Evolutionary conservation across 2,797 vertebrate species (phyloP), one percentile per base, ranked within the genome.

Genomic region (Fistularia commersonii): DNA sequence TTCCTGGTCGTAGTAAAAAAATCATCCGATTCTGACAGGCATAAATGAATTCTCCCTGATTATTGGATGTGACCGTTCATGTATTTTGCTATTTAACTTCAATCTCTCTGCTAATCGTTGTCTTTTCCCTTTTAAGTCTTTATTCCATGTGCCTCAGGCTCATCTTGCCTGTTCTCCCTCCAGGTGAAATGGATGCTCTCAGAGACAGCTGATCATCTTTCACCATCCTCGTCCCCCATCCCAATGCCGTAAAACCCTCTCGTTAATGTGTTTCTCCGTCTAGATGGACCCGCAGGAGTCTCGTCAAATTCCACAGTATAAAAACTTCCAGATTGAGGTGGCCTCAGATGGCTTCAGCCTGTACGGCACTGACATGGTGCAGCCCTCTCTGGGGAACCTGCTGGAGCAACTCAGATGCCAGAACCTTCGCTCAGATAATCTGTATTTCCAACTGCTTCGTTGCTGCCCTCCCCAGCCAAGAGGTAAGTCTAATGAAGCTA

Each of bases 321-420:
- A 99, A 87, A 98, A 99, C 88, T 99, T 99, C 82, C 96, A 98
- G 87, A 94, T 99, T 0, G 94, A 97, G 53, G 90, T 94, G 48
- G 1, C 23, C 3, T 54, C 85, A 10, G 82, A 87, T 0, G 89
- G 81, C 0, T 98, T 90, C 69, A 87, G 87, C 45, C 84, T 99
- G 5, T 88, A 90, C 0, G 96, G 95, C 48, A 97, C 95, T 0
- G 91, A 89, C 3, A 93, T 87, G 0, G 62, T 80, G 34, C 92
- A 93, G 15, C 55, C 85, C 8, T 91, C 84, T 54, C 77, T 99
- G 0, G 87, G 81, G 15, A 94, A 95, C 14, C 88, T 99, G 51
- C 91, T 99, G 89, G 90, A 91, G 35, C 94, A 98, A 77, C 89
- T 99, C 63, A 90, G 94, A 64, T 91, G 94, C 10, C 95, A 98